Evolutionary conservation across 2,113 vertebrate genomes (phyloP), one percentile per base, ranked within the genome.

Genomic region (Jacana jacana): DNA sequence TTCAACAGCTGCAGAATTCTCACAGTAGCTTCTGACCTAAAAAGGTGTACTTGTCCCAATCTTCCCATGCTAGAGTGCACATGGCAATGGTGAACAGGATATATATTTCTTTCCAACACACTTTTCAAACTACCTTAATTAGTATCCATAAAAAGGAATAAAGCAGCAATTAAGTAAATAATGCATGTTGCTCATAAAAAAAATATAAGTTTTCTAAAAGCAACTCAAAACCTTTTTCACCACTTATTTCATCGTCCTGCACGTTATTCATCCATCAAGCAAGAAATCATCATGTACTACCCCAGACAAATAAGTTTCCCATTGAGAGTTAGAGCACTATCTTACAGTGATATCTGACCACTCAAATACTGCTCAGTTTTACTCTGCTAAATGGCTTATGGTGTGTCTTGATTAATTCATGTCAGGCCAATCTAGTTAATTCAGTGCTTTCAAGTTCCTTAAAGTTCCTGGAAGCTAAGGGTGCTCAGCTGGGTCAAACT

Each of bases 101-200:
- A 79, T 15, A 52, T 70, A 91, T 81, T 93, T 92, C 63, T 76
- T 89, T 68, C 11, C 68, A 94, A 75, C 13, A 40, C 27, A 39
- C 40, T 85, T 51, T 86, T 81, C 63, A 60, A 93, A 86, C 63
- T 44, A 70, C 55, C 24, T 25, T 86, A 92, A 91, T 93, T 89
- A 95, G 68, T 33, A 78, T 27, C 89, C 75, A 77, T 22, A 87
- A 55, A 91, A 93, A 73, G 58, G 46, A 78, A 33, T 86, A 60
- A 89, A 92, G 81, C 52, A 94, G 92, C 46, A 95, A 96, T 93
- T 95, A 91, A 54, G 40, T 95, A 94, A 95, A 96, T 90, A 97
- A 97, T 87, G 60, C 64, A 92, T 88, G 39, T 40, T 75, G 33
- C 37, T 92, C 57, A 87, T 94, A 0, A 92, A 95, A 90, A 92